Conservation (phyloP, 2,888 invertebrate genomes). For the Pediacus dermestoides region DNA sequence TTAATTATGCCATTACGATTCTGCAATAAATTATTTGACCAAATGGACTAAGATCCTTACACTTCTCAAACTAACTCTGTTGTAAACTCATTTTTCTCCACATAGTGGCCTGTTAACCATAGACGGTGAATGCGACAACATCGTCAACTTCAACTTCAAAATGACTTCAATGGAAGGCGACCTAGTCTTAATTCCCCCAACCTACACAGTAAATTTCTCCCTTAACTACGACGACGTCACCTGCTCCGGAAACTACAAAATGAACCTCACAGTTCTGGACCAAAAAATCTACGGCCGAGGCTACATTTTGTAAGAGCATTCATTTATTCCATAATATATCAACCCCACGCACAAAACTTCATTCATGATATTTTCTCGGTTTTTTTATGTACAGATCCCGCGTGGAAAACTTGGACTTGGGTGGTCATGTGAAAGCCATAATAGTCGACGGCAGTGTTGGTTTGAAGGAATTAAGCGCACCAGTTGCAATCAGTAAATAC, state of each 20-base stretch:
- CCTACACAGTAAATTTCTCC: conserved; percentile 9
- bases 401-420: conserved; percentile 3
- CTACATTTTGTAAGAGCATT: conserved; percentile 2
- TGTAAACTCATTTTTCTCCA: no score
- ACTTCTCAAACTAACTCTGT: no score
- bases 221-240: conserved; percentile 10
- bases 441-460: conserved; percentile 5
- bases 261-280: conserved; percentile 10
- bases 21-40: no score
- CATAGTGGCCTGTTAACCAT: conserved; percentile 4
- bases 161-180: conserved; percentile 7
- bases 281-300: conserved; percentile 9
- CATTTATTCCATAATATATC: neutral
- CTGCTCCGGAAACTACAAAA: conserved; percentile 7
- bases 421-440: conserved; percentile 12
- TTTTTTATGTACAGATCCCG: no score
- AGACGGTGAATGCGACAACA: conserved; percentile 5
- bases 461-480: conserved; percentile 14
- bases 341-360: neutral
- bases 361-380: conserved; percentile 3
- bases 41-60: no score
- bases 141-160: conserved; percentile 12
- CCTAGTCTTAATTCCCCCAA: conserved; percentile 12
- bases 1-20: no score
- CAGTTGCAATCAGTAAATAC: conserved; percentile 3